Conservation (phyloP, 2,888 invertebrate genomes). For the Tinea semifulvella region DNA sequence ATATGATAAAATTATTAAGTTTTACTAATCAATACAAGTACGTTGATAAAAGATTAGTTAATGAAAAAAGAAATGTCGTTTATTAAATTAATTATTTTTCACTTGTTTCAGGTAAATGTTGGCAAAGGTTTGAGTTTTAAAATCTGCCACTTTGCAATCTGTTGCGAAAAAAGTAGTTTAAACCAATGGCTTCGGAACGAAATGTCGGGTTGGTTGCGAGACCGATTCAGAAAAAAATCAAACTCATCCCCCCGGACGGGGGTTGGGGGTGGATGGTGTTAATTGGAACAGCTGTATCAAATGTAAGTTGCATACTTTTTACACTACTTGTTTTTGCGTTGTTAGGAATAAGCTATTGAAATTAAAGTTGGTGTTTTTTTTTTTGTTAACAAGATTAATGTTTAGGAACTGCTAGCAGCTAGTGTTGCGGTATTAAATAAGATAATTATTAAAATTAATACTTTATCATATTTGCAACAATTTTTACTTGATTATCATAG, state of each 20-base stretch:
- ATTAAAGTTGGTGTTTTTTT: no score
- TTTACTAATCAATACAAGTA: no score
- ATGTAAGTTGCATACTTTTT: constrained; percentile 69
- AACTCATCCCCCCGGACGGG: constrained; percentile 70
- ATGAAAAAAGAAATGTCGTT: background rate
- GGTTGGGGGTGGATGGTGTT: constrained; percentile 81
- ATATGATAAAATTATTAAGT: no score
- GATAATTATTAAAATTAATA: no score
- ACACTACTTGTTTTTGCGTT: no score
- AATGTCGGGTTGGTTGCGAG: constrained; percentile 3
- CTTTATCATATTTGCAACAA: no score
- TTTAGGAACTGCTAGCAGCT: no score
- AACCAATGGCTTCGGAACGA: constrained; percentile 11
- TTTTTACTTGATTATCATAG: no score
- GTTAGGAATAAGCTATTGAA: no score
- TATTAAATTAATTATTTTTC: constrained; percentile 1
- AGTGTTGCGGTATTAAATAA: no score
- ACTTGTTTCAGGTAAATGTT: constrained; percentile 8
- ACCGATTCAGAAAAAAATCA: constrained; percentile 35
- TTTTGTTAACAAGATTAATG: no score
- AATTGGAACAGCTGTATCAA: constrained; percentile 70
- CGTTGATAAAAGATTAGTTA: background rate
- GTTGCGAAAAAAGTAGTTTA: constrained; percentile 5
- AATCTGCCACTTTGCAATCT: background rate
- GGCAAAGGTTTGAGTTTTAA: background rate